These are phyloP conservation scores for Fratercula arctica DNA, from an alignment of 2,797 vertebrate species.

Conservation along the genomic window DNA sequence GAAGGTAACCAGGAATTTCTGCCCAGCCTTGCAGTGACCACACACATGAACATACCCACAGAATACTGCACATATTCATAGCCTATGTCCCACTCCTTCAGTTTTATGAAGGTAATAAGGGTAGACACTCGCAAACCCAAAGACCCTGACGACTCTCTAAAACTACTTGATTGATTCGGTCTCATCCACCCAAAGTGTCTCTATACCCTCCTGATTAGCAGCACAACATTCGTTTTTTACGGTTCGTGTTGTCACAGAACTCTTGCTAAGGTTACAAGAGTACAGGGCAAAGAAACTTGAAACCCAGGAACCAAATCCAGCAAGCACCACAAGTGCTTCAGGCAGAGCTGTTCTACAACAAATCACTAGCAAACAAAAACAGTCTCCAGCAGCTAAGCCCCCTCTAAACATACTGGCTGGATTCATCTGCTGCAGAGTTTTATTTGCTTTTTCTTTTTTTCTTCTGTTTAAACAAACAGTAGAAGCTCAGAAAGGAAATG, in stretches of 20 bases:
- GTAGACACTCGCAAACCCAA: not conserved
- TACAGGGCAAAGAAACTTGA: slow-evolving; percentile 5
- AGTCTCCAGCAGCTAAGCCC: not conserved
- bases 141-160: not conserved
- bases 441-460: not conserved
- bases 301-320: slow-evolving; percentile 22
- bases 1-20: not conserved
- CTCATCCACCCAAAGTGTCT: not conserved
- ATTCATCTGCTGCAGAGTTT: not conserved
- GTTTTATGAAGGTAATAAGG: not conserved
- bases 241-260: not conserved
- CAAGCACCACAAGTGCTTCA: not conserved
- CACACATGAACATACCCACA: not conserved
- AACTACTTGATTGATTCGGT: not conserved
- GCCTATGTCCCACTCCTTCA: not conserved
- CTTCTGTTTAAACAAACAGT: slow-evolving; percentile 12
- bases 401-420: not conserved
- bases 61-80: not conserved
- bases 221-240: not conserved
- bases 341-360: not conserved
- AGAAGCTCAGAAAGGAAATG: slow-evolving; percentile 22
- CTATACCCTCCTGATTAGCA: not conserved
- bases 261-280: not conserved
- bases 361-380: not conserved
- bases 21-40: not conserved